Percentiles rank a stretch among this genome's conserved stretches.
Evolutionary conservation across 1,140 invertebrate species (phyloP).

Genomic region (Neomicropteryx cornuta): DNA sequence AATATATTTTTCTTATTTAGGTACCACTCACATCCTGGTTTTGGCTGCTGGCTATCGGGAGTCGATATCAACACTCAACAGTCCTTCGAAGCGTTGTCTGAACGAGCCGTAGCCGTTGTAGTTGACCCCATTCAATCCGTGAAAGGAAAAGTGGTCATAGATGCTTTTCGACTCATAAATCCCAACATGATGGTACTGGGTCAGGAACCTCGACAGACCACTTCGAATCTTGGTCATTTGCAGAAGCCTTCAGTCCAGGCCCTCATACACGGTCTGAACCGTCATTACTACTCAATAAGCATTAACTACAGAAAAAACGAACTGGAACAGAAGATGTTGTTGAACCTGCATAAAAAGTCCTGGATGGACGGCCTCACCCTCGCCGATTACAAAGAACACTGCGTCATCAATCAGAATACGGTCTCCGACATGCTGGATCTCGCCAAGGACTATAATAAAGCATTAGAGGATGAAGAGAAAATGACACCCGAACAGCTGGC

Average conservation of each 20-base stretch:
- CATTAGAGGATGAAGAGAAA: constrained; percentile 98
- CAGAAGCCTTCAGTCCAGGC: constrained; percentile 99
- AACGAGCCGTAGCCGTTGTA: constrained; percentile 97
- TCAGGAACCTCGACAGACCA: constrained; percentile 97
- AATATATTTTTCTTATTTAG: constrained; percentile 17
- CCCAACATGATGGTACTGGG: constrained; percentile 99
- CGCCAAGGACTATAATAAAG: constrained; percentile 98
- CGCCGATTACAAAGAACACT: constrained; percentile 91
- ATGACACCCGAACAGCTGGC: constrained; percentile 99
- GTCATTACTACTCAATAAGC: constrained; percentile 99
- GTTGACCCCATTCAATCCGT: constrained; percentile 99
- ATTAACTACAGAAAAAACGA: constrained; percentile 99
- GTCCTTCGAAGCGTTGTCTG: constrained; percentile 96
- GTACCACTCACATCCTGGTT: constrained; percentile 99
- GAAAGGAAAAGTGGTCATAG: constrained; percentile 94
- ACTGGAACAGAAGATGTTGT: constrained; percentile 97
- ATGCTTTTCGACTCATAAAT: constrained; percentile 94
- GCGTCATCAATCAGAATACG: constrained; percentile 81
- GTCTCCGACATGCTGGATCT: constrained; percentile 95
- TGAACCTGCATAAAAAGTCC: constrained; percentile 98
- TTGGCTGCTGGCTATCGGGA: constrained; percentile 99
- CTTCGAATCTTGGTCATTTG: constrained; percentile 96
- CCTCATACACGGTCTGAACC: constrained; percentile 95
- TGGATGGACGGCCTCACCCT: constrained; percentile 98
- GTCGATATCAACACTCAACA: constrained; percentile 99